A percentile compares a stretch with the other conserved stretches of the same genome.
Conservation (phyloP, 1,140 invertebrate species). For the Saxidomus purpurata region DNA sequence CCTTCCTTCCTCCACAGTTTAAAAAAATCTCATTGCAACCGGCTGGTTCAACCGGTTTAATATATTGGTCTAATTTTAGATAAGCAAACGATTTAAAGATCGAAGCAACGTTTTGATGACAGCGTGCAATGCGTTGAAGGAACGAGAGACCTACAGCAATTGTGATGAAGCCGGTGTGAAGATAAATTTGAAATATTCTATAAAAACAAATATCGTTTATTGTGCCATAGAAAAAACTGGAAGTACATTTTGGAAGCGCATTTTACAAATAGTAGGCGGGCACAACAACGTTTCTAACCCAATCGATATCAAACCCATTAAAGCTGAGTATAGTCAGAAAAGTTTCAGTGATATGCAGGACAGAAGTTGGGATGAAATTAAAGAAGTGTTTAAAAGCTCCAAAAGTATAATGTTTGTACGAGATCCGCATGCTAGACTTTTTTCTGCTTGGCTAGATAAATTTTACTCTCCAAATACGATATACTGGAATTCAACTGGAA, state of each 20-base stretch:
- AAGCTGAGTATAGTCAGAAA: background rate
- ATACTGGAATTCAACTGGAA: slow-evolving; percentile 39
- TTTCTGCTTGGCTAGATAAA: slow-evolving; percentile 63
- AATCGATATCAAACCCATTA: background rate
- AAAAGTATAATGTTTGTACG: slow-evolving; percentile 47
- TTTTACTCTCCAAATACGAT: slow-evolving; percentile 40
- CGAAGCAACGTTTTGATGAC: background rate
- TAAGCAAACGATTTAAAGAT: background rate
- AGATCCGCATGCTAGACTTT: slow-evolving; percentile 46
- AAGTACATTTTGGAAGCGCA: slow-evolving; percentile 17
- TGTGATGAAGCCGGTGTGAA: background rate
- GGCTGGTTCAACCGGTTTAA: background rate
- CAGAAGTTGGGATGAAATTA: background rate
- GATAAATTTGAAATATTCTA: background rate
- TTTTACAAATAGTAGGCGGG: background rate
- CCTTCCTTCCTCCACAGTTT: no score
- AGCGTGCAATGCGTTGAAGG: background rate
- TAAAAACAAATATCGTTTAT: background rate
- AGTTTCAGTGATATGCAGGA: background rate
- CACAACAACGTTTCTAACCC: background rate
- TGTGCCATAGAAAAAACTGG: slow-evolving; percentile 11
- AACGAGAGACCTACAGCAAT: background rate
- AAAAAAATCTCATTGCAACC: no score
- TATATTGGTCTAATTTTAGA: background rate
- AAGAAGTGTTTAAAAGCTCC: background rate